Evolutionary conservation across 2,888 invertebrate genomes (phyloP).

Genomic region (Cylindroiulus punctatus): DNA sequence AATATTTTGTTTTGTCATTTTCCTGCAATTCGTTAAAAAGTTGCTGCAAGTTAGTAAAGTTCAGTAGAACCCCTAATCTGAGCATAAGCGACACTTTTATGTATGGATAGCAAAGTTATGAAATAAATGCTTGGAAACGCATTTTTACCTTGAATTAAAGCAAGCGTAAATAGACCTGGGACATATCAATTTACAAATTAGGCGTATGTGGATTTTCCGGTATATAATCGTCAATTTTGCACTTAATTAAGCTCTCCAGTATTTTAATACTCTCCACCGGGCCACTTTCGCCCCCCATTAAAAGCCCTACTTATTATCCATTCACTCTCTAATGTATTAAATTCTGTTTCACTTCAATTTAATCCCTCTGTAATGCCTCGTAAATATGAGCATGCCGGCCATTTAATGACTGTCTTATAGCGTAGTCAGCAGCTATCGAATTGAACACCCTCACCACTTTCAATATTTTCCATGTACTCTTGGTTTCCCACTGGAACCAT

Average conservation of each 20-base stretch:
- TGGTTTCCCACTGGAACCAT: not conserved
- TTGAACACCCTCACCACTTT: conserved; percentile 17
- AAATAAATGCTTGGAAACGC: not conserved
- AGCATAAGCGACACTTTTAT: too few relatives aligned
- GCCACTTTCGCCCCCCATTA: not conserved
- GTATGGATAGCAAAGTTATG: too few relatives aligned
- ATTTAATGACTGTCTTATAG: conserved; percentile 5
- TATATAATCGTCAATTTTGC: not conserved
- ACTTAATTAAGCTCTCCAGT: not conserved
- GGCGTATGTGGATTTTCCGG: not conserved
- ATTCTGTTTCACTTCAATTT: conserved; percentile 40
- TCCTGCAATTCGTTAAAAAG: too few relatives aligned
- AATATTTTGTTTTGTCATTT: too few relatives aligned
- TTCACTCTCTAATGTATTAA: conserved; percentile 28
- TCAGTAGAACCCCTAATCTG: too few relatives aligned
- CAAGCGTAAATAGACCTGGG: not conserved
- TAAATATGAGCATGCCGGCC: conserved; percentile 16
- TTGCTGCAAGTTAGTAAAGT: too few relatives aligned
- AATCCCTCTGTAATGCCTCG: not conserved
- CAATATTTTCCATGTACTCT: conserved; percentile 42
- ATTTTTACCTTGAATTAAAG: not conserved
- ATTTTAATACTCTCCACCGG: not conserved
- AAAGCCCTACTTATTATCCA: conserved; percentile 25
- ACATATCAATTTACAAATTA: conserved; percentile 22
- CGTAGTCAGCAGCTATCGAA: not conserved